Conservation (phyloP, 2,888 invertebrate species). For the Venustoraphidia nigricollis region DNA sequence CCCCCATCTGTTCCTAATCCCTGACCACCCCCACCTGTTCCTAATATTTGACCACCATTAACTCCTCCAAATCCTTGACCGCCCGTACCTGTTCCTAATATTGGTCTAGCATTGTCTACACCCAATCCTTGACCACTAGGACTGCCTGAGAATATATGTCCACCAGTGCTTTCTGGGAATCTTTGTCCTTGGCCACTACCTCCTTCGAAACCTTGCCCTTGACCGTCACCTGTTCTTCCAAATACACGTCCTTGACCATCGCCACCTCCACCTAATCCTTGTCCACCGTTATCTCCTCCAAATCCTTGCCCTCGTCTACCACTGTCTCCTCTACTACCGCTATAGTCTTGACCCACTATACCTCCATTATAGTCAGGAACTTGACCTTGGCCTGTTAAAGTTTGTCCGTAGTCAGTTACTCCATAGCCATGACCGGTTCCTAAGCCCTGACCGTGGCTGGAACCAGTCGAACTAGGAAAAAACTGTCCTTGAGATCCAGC, state of each 20-base stretch:
- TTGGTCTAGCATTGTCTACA: background rate
- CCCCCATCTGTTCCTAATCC: too few relatives aligned
- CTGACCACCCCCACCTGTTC: background rate
- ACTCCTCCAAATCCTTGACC: background rate
- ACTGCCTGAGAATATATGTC: background rate
- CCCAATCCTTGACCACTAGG: background rate
- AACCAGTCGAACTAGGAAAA: background rate
- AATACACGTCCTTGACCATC: background rate
- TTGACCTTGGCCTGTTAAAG: background rate
- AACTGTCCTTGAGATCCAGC: conserved; percentile 2
- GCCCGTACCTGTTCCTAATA: background rate
- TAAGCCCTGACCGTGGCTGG: background rate
- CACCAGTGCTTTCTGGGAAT: background rate
- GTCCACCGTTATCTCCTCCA: background rate
- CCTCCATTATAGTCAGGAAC: background rate
- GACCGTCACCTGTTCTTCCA: background rate
- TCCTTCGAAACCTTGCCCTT: background rate
- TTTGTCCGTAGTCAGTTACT: background rate
- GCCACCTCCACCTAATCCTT: background rate
- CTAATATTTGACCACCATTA: background rate
- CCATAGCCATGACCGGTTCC: background rate
- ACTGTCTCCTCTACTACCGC: background rate
- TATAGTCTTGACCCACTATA: background rate
- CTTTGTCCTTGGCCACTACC: background rate
- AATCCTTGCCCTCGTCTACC: background rate